These are phyloP conservation scores for Zosterops japonicus DNA, from an alignment of 2,113 vertebrate genomes.

Conservation along the genomic window DNA sequence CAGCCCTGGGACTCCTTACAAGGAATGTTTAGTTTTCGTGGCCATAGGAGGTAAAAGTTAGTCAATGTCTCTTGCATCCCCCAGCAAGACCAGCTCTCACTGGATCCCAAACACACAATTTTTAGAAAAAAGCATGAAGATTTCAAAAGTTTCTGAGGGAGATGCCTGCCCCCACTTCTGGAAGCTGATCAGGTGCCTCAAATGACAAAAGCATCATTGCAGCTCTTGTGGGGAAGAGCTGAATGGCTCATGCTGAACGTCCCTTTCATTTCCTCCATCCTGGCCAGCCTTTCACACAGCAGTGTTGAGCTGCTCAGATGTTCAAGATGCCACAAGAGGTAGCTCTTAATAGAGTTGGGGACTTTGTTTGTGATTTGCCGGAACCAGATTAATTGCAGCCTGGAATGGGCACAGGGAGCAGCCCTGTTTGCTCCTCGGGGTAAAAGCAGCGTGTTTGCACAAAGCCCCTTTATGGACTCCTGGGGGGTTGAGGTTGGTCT, in stretches of 20 bases:
- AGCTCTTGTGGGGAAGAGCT: neutral
- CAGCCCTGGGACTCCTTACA: neutral
- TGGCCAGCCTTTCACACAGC: neutral
- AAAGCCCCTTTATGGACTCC: neutral
- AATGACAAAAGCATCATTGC: neutral
- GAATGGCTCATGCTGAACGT: rapidly evolving
- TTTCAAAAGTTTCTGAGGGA: neutral
- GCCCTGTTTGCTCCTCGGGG: rapidly evolving
- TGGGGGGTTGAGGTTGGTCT: neutral
- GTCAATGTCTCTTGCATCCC: neutral
- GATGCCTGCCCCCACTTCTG: rapidly evolving
- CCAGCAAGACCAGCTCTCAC: neutral
- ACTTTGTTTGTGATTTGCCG: neutral
- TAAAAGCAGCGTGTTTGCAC: neutral
- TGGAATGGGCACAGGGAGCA: rapidly evolving
- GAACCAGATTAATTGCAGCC: neutral
- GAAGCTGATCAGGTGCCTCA: neutral
- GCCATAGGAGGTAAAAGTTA: neutral
- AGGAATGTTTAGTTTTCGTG: neutral
- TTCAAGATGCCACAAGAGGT: neutral
- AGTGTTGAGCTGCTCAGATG: rapidly evolving
- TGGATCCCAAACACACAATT: neutral
- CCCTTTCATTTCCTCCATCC: neutral
- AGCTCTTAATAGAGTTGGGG: neutral
- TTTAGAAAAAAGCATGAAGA: neutral